Percentiles rank a stretch among this genome's conserved stretches.
These are phyloP conservation scores for Polyommatus iphigenia DNA, from an alignment of 2,888 invertebrate genomes.

Conservation along the genomic window DNA sequence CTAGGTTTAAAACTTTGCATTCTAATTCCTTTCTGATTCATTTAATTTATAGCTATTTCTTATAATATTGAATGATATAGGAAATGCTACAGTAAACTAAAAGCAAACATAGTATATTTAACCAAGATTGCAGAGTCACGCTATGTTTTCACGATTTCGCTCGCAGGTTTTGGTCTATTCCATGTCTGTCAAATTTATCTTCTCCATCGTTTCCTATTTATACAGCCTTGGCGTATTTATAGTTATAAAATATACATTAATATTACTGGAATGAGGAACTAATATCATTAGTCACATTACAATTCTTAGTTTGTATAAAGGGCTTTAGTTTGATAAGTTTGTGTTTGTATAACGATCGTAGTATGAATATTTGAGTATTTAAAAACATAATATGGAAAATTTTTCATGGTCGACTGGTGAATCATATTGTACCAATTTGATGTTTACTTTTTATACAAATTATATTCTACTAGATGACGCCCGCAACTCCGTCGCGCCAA, in stretches of 20 bases:
- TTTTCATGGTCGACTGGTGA: background rate
- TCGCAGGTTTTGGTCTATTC: background rate
- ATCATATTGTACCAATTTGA: background rate
- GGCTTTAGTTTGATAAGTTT: background rate
- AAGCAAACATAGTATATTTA: too few relatives aligned
- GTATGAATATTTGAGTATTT: background rate
- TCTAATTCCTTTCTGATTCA: too few relatives aligned
- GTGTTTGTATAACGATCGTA: background rate
- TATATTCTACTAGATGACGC: background rate
- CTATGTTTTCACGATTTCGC: background rate
- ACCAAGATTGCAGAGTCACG: background rate
- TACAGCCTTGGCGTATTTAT: background rate
- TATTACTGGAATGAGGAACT: background rate
- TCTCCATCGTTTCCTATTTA: background rate
- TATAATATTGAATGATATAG: too few relatives aligned
- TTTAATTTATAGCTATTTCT: too few relatives aligned
- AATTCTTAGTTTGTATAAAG: background rate
- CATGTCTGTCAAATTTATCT: background rate
- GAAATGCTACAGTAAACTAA: too few relatives aligned
- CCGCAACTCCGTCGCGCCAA: background rate
- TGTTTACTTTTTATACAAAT: background rate
- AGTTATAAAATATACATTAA: background rate
- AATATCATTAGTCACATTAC: background rate
- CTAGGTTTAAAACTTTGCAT: too few relatives aligned
- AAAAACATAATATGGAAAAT: background rate